Base-by-base conservation (phyloP, 1,140 invertebrate species). In the Drosophila mauritiana region DNA sequence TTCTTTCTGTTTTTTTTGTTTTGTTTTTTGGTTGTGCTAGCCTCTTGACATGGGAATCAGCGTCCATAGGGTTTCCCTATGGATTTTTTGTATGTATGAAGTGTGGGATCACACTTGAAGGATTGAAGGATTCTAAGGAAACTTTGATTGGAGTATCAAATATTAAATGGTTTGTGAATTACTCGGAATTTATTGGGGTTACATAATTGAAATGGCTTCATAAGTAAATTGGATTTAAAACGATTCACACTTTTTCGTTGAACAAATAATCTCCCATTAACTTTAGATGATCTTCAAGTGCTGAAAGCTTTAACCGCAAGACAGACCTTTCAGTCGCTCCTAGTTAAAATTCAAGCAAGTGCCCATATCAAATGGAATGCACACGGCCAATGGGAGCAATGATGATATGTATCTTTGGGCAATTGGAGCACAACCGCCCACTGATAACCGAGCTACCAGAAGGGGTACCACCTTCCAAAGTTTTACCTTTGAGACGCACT, bases 361-460 rank as follows among this genome's bases (percentile, higher is more conserved):
- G 31, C 22, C 17, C 62, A 78, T 56, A 59, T 42, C 65, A 67
- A 78, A 70, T 84, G 20, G 37, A 80, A 76, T 75, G 49, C 56
- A 45, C 56, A 45, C 57, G 17, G 4, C 36, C 15, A 52, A 39
- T 59, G 73, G 69, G 62, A 67, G 67, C 37, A 31, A 43, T 56
- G 42, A 61, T 48, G 58, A 58, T 69, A 73, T 76, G 73, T 86
- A 82, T 78, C 78, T 86, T 80, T n/a, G 43, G 54, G 51, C 57
- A 76, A 86, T 75, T 86, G 83, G 82, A 86, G 83, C 82, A 86
- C 69, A 88, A 62, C 83, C 78, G 56, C 10, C 48, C 54, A 53
- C 36, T 57, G 73, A 76, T 76, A 76, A 53, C 46, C 4, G 49
- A 11, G 4, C 1, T 27, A 36, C 49, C 31, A 36, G 31, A 31